These are phyloP conservation scores for Mongoloraphidia duomilia DNA, from an alignment of 2,888 invertebrate genomes.

Conservation along the genomic window DNA sequence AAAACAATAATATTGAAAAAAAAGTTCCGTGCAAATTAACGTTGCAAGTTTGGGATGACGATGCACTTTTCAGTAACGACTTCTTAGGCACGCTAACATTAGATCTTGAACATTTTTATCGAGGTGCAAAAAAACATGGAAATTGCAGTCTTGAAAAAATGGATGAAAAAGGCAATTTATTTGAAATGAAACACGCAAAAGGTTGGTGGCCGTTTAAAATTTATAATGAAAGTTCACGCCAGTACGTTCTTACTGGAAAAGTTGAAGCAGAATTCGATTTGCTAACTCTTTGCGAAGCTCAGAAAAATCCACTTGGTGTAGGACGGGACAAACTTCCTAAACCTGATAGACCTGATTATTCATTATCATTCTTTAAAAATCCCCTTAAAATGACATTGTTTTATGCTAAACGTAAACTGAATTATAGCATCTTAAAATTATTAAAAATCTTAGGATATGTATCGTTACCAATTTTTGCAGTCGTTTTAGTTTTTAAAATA, in stretches of 20 bases:
- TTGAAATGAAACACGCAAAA: constrained; percentile 37
- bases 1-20: constrained; percentile 45
- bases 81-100: constrained; percentile 50
- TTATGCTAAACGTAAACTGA: too few species aligned
- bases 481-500: too few species aligned
- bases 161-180: constrained; percentile 40
- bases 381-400: too few species aligned
- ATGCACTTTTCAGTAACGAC: constrained; percentile 60
- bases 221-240: constrained; percentile 15
- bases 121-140: constrained; percentile 34
- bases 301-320: constrained; percentile 44
- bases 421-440: too few species aligned
- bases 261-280: constrained; percentile 51
- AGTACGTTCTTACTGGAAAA: constrained; percentile 32
- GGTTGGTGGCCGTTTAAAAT: constrained; percentile 57
- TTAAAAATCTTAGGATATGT: too few species aligned
- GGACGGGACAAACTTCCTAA: constrained; percentile 39
- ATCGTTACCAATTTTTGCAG: too few species aligned
- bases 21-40: constrained; percentile 59
- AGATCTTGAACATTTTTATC: constrained; percentile 43
- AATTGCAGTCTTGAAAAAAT: constrained; percentile 32
- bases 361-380: too few species aligned
- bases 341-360: too few species aligned
- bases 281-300: constrained; percentile 42
- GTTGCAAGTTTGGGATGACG: constrained; percentile 75